phyloP scores from a whole-genome alignment of 2,888 invertebrate species.

The Autographa gamma region DNA sequence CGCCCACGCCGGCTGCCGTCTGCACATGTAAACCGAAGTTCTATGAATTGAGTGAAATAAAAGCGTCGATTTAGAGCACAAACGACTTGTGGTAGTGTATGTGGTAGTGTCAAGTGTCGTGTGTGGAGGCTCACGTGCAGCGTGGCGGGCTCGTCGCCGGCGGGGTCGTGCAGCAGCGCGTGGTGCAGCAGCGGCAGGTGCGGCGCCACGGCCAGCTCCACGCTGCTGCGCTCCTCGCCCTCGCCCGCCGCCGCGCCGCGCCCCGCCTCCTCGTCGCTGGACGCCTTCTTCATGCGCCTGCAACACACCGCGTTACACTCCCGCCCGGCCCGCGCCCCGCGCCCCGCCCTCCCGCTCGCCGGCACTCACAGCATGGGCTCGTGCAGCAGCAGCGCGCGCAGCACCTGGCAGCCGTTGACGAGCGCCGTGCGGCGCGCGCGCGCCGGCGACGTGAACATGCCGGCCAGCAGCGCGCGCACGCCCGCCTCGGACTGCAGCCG shows the following conservation, averaged over 20 bases:
- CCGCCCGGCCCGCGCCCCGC: neutral
- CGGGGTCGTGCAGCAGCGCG: conserved; percentile 73
- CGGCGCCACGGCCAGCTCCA: conserved; percentile 81
- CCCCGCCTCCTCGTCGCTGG: conserved; percentile 31
- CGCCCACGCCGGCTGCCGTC: conserved; percentile 5
- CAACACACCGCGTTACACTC: too few species aligned
- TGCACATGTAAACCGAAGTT: neutral
- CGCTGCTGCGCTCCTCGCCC: conserved; percentile 61
- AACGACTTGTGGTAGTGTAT: neutral
- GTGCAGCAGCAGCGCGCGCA: conserved; percentile 61
- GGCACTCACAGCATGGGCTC: conserved; percentile 46
- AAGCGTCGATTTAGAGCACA: too few species aligned
- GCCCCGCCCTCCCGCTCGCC: neutral
- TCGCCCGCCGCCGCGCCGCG: conserved; percentile 35
- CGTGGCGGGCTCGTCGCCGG: conserved; percentile 2
- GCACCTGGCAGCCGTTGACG: conserved; percentile 56
- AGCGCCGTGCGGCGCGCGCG: conserved; percentile 53
- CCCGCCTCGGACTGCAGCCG: conserved; percentile 59
- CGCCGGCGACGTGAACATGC: conserved; percentile 89
- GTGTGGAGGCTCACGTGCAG: conserved; percentile 11
- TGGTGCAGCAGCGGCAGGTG: conserved; percentile 85
- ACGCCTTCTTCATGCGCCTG: conserved; percentile 11
- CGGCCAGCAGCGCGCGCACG: conserved; percentile 90
- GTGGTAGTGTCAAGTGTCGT: neutral
- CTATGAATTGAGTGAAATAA: too few species aligned